Evolutionary conservation across 2,113 vertebrate genomes (phyloP).

Genomic region (Thalassarche chlororhynchos): DNA sequence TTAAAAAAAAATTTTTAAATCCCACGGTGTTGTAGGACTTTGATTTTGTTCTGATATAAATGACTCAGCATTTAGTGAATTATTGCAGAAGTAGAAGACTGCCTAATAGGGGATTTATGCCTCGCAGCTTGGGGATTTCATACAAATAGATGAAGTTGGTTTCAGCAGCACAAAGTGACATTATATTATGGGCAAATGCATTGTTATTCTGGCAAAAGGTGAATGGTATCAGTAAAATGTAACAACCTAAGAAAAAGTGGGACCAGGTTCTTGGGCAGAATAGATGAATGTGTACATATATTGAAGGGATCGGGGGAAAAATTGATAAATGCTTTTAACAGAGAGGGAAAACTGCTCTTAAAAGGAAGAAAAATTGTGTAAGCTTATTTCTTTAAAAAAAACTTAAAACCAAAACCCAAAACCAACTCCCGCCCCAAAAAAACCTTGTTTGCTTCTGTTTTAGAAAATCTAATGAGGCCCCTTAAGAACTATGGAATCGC

Average conservation of each 20-base stretch:
- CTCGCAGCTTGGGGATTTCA: not conserved
- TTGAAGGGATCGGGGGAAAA: not conserved
- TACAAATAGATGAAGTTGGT: not conserved
- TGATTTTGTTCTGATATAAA: not conserved
- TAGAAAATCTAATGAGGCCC: slow-evolving; percentile 93
- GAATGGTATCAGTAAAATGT: not conserved
- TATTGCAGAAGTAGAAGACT: not conserved
- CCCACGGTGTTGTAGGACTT: not conserved
- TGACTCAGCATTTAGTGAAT: not conserved
- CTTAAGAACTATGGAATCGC: slow-evolving; percentile 92
- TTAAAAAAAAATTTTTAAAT: not conserved
- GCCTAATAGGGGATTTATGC: not conserved
- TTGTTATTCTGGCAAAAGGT: not conserved
- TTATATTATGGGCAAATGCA: not conserved
- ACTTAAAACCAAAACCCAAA: not conserved
- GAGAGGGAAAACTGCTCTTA: not conserved
- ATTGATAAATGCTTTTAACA: not conserved
- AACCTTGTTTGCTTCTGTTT: slow-evolving; percentile 58
- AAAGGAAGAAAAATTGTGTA: not conserved
- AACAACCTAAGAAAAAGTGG: not conserved
- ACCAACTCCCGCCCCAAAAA: not conserved
- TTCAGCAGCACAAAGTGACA: not conserved
- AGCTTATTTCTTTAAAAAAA: not conserved
- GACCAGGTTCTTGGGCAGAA: not conserved
- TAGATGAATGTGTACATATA: not conserved